These are phyloP conservation scores for Spea hammondii DNA, from an alignment of 2,797 vertebrate species.

Conservation along the genomic window DNA sequence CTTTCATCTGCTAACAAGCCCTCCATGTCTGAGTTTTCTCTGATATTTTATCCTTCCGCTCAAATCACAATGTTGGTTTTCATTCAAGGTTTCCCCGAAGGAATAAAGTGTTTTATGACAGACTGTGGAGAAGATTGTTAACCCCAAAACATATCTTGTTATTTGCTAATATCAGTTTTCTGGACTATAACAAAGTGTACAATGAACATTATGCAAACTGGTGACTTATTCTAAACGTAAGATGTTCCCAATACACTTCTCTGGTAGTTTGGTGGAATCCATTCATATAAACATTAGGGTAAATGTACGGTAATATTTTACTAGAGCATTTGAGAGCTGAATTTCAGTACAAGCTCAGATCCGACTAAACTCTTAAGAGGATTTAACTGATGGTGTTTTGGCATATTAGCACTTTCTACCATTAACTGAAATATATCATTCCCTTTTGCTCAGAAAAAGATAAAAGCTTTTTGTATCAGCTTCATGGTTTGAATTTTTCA, in stretches of 20 bases:
- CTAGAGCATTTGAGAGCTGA: conserved; percentile 37
- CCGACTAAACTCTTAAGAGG: conserved; percentile 37
- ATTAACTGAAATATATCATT: neutral
- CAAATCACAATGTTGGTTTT: neutral
- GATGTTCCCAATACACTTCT: conserved; percentile 58
- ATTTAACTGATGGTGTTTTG: neutral
- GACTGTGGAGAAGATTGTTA: conserved; percentile 15
- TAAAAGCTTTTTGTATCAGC: neutral
- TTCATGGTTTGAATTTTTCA: neutral
- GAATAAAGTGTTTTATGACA: neutral
- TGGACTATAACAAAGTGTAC: conserved; percentile 24
- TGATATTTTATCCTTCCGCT: neutral
- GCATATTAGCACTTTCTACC: neutral
- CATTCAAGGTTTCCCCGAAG: neutral
- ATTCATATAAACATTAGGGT: conserved; percentile 53
- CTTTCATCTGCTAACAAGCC: conserved; percentile 5
- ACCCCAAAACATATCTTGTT: conserved; percentile 9
- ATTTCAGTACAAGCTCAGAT: conserved; percentile 38
- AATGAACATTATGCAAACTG: conserved; percentile 51
- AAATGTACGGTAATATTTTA: conserved; percentile 53
- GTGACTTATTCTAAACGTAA: conserved; percentile 52
- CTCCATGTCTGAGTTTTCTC: neutral
- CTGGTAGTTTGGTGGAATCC: conserved; percentile 51
- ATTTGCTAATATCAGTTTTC: neutral
- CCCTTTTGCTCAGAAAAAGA: neutral